These are phyloP conservation scores for Tautogolabrus adspersus DNA, from an alignment of 2,113 vertebrate species.

Conservation along the genomic window DNA sequence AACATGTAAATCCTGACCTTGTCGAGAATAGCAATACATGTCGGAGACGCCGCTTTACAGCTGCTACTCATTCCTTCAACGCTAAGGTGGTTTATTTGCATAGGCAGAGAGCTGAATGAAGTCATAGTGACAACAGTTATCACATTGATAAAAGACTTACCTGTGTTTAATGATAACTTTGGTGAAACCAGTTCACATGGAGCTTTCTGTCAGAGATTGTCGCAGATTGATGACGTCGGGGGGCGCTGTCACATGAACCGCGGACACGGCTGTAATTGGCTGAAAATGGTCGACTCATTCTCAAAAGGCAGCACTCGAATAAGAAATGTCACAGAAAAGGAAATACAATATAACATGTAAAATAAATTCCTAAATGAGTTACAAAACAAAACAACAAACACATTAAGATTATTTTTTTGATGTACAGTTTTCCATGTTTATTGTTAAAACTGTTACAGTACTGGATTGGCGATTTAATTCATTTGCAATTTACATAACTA, in stretches of 20 bases:
- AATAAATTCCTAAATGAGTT: too few species aligned
- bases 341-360: too few species aligned
- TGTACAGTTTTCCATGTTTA: too few species aligned
- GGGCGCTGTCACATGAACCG: background rate
- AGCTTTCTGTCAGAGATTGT: constrained; percentile 14
- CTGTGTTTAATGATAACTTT: constrained; percentile 23
- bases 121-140: rapidly evolving
- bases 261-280: constrained; percentile 9
- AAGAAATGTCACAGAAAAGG: too few species aligned
- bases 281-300: background rate
- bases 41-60: background rate
- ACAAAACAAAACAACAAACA: too few species aligned
- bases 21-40: constrained; percentile 26
- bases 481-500: too few species aligned
- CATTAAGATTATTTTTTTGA: too few species aligned
- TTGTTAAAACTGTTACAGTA: too few species aligned
- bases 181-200: constrained; percentile 67
- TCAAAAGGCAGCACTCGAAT: too few species aligned
- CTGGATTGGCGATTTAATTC: too few species aligned
- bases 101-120: background rate
- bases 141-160: constrained; percentile 33
- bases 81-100: background rate
- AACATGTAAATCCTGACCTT: constrained; percentile 80
- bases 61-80: too few species aligned
- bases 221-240: constrained; percentile 67